Evolutionary conservation across 2,113 vertebrate genomes (phyloP).

Genomic region (Mobula birostris): DNA sequence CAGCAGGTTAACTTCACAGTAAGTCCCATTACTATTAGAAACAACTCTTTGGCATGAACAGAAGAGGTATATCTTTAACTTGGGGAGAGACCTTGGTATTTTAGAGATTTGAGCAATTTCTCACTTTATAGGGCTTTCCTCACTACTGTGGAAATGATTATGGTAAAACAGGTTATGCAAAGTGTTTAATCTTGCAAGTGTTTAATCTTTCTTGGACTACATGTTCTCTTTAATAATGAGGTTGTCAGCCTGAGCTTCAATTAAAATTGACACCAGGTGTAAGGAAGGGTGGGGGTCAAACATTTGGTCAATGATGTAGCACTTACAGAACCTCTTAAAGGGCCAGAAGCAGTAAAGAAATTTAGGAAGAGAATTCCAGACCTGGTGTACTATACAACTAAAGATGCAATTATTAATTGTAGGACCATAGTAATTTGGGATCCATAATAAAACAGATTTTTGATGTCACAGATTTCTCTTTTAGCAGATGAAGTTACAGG

Average conservation of each 20-base stretch:
- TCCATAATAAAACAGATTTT: background rate
- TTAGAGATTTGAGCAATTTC: background rate
- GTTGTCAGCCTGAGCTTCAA: background rate
- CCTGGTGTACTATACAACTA: background rate
- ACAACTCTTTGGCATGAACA: background rate
- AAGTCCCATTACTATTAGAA: background rate
- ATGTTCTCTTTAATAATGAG: background rate
- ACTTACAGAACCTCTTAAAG: background rate
- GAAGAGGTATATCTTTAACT: background rate
- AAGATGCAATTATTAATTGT: background rate
- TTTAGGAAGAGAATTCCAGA: background rate
- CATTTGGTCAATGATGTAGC: background rate
- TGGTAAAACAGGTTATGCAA: background rate
- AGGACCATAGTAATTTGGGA: background rate
- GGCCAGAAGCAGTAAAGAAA: background rate
- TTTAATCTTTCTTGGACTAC: background rate
- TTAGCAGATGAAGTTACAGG: background rate
- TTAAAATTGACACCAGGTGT: too few relatives aligned
- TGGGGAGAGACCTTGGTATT: background rate
- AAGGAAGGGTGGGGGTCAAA: background rate
- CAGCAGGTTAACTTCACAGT: background rate
- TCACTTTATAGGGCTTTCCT: background rate
- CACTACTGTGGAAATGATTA: background rate
- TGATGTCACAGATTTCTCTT: background rate
- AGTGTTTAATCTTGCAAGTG: background rate